Evolutionary conservation across 2,888 invertebrate species (phyloP), one percentile per base, ranked within the genome.

Genomic region (Cheilosia variabilis): DNA sequence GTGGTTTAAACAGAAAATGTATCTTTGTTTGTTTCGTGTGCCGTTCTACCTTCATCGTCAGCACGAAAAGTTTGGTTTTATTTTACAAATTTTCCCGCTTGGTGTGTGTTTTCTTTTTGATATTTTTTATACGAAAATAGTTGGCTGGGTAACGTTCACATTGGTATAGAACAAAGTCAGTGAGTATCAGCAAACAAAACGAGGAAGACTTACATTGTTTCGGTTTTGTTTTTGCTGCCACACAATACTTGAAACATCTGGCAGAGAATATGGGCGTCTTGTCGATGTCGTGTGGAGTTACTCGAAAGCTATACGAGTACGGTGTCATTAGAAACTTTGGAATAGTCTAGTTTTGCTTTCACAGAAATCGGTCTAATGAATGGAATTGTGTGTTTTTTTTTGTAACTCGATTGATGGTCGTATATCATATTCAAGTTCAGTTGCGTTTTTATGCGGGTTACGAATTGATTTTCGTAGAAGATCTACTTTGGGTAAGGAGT

Each of bases 1-100:
- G 27, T 63, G 22, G 37, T 43, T 62, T 43, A 58, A 66, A 65
- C 57, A 66, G 66, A 76, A 58, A 58, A 66, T 65, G 57, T 75
- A 47, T 65, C 55, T 57, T 50, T 75, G 57, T 65, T 75, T 15
- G 19, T 19, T 68, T 45, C 57, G 43, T 58, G 50, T 58, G 58
- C 41, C 43, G 43, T 58, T 76, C 66, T 76, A 66, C 31, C 58
- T 52, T 68, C 76, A 60, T 66, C 52, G 66, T 76, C 76, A 76
- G 76, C 66, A 66, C 58, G 58, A 68, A 31, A 15, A 58, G 58
- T 66, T 76, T 19, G 50, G 76, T 76, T 60, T 76, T 76, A 31
- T 66, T 60, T 60, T 66, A 66, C 47, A 58, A 37, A 50, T 76
- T 76, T 76, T 50, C 76, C 41, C 15, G n/a, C 50, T 66, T n/a